Percentiles rank a stretch among this genome's conserved stretches.
Evolutionary conservation across 2,888 invertebrate species (phyloP).

Genomic region (Atherix ibis): DNA sequence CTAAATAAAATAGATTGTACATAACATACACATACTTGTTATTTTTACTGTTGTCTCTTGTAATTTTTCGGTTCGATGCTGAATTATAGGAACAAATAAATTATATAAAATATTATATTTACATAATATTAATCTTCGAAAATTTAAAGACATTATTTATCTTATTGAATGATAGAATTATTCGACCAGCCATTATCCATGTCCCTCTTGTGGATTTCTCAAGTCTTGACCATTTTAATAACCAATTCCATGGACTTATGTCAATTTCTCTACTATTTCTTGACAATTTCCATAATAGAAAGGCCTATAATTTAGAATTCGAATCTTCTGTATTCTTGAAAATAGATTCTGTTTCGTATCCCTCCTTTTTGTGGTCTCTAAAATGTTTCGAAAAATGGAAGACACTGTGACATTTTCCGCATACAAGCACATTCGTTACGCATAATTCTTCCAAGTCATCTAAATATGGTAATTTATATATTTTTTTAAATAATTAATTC

Average conservation of each 20-base stretch:
- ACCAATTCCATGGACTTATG: slow-evolving; percentile 72
- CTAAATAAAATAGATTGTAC: too few species aligned
- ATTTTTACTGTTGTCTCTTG: slow-evolving; percentile 34
- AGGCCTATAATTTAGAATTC: slow-evolving; percentile 75
- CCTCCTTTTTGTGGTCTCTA: slow-evolving; percentile 50
- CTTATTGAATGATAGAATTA: slow-evolving; percentile 57
- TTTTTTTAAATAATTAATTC: too few species aligned
- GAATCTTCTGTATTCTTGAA: slow-evolving; percentile 56
- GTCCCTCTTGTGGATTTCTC: slow-evolving; percentile 54
- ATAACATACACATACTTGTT: too few species aligned
- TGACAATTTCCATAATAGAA: slow-evolving; percentile 61
- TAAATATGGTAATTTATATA: too few species aligned
- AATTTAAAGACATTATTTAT: too few species aligned
- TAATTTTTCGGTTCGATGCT: slow-evolving; percentile 28
- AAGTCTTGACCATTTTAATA: slow-evolving; percentile 72
- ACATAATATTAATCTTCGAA: too few species aligned
- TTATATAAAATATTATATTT: slow-evolving; percentile 1
- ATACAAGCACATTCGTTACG: slow-evolving; percentile 66
- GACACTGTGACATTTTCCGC: slow-evolving; percentile 67
- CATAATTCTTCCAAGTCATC: too few species aligned
- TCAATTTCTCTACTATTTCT: slow-evolving; percentile 34
- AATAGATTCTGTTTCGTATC: slow-evolving; percentile 44
- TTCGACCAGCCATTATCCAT: slow-evolving; percentile 67
- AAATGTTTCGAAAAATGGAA: slow-evolving; percentile 69
- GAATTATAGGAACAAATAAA: slow-evolving; percentile 3